phyloP scores from a whole-genome alignment of 23 tunicate genomes.

The Trididemnum miniatum region DNA sequence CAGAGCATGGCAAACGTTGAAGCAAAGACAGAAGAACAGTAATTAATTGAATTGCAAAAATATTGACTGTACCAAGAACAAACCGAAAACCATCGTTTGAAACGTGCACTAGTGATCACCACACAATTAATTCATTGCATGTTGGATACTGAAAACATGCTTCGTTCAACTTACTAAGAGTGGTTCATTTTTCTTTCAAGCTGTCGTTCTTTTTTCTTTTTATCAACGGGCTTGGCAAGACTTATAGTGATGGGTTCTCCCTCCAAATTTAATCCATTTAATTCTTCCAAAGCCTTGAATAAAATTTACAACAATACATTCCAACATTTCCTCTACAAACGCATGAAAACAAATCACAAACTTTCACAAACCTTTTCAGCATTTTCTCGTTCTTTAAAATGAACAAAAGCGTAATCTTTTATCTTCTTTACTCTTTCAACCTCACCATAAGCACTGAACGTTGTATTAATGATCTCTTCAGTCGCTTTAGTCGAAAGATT shows the following conservation, averaged over 20 bases:
- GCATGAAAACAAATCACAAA: not conserved
- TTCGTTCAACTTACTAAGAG: constrained; percentile 51
- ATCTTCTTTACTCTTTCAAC: constrained; percentile 94
- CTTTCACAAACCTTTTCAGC: constrained; percentile 69
- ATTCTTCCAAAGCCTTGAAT: constrained; percentile 78
- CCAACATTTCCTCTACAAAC: not conserved
- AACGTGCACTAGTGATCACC: too few species aligned
- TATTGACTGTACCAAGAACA: too few species aligned
- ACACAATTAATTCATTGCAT: too few species aligned
- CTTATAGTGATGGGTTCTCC: constrained; percentile 88
- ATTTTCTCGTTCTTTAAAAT: constrained; percentile 85
- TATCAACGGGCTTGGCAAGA: constrained; percentile 94
- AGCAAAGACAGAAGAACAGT: too few species aligned
- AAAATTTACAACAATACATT: too few species aligned
- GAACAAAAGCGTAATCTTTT: constrained; percentile 96
- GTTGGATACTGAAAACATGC: too few species aligned
- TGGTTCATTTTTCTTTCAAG: constrained; percentile 82
- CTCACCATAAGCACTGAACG: constrained; percentile 84
- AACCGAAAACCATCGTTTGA: too few species aligned
- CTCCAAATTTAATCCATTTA: constrained; percentile 88
- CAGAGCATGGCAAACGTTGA: too few species aligned
- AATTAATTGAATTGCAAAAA: too few species aligned
- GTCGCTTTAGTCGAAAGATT: constrained; percentile 78
- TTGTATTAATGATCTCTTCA: constrained; percentile 81
- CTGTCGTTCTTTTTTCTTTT: constrained; percentile 86